Percentiles rank a stretch among this genome's conserved stretches.
Evolutionary conservation across 1,140 invertebrate species (phyloP).

Genomic region (Drosophila teissieri): DNA sequence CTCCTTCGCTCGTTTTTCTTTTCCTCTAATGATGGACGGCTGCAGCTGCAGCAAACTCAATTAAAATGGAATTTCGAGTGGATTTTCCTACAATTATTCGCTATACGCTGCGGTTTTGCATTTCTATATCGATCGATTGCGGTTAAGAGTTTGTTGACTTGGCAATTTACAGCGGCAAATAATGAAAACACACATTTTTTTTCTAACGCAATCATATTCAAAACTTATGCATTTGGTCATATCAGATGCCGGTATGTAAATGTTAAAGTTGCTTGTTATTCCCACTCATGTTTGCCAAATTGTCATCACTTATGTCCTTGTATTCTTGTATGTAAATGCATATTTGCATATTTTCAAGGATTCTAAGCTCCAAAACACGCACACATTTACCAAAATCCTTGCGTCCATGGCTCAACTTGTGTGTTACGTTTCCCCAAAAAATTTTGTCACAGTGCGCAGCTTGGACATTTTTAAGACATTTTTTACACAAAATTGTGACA

Average conservation of each 20-base stretch:
- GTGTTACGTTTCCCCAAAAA: conserved; percentile 29
- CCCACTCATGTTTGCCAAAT: conserved; percentile 62
- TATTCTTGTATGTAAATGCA: conserved; percentile 52
- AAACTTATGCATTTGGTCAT: conserved; percentile 24
- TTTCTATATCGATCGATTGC: conserved; percentile 54
- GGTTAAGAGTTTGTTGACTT: conserved; percentile 39
- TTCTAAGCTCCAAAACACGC: conserved; percentile 40
- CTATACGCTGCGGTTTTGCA: conserved; percentile 44
- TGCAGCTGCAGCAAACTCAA: conserved; percentile 56
- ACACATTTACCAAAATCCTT: conserved; percentile 56
- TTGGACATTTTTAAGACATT: conserved; percentile 74
- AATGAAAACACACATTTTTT: conserved; percentile 20
- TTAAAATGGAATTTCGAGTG: conserved; percentile 71
- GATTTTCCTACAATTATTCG: conserved; percentile 54
- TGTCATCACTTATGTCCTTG: conserved; percentile 72
- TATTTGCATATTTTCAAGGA: conserved; percentile 75
- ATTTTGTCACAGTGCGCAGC: conserved; percentile 45
- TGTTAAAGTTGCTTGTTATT: conserved; percentile 45
- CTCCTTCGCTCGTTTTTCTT: neutral
- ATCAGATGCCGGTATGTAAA: conserved; percentile 16
- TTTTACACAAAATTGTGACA: conserved; percentile 75
- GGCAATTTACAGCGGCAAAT: conserved; percentile 22
- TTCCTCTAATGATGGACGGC: conserved; percentile 42
- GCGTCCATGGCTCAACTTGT: conserved; percentile 25
- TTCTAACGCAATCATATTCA: conserved; percentile 38